phyloP scores from a whole-genome alignment of 2,113 vertebrate species.

The Menura novaehollandiae region DNA sequence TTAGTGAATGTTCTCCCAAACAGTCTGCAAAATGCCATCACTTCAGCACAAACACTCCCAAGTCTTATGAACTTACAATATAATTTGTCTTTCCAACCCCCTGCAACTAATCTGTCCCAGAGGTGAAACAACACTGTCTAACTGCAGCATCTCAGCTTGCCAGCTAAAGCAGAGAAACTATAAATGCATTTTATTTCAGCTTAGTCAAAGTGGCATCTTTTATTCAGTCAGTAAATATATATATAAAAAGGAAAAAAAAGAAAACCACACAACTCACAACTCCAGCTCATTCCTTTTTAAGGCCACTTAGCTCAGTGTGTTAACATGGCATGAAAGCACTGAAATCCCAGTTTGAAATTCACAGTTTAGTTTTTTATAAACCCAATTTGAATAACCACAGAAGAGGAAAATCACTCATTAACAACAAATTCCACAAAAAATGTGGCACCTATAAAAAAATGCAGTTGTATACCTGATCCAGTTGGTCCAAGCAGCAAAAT shows the following conservation, averaged over 20 bases:
- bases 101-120: background rate
- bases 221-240: background rate
- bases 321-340: background rate
- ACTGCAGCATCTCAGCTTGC: background rate
- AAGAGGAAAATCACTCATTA: background rate
- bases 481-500: slow-evolving; percentile 96
- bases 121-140: background rate
- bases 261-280: background rate
- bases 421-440: background rate
- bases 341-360: background rate
- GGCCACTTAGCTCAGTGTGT: background rate
- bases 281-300: background rate
- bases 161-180: background rate
- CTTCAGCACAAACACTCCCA: background rate
- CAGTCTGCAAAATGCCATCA: background rate
- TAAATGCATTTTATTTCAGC: background rate
- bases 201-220: background rate
- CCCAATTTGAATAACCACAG: background rate
- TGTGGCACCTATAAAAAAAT: background rate
- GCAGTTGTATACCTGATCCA: slow-evolving; percentile 84
- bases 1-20: background rate
- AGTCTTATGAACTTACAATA: background rate
- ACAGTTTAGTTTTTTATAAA: background rate
- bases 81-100: background rate
- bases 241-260: background rate